Conservation (phyloP, 2,888 invertebrate species). For the Rhabditophanes sp. region DNA sequence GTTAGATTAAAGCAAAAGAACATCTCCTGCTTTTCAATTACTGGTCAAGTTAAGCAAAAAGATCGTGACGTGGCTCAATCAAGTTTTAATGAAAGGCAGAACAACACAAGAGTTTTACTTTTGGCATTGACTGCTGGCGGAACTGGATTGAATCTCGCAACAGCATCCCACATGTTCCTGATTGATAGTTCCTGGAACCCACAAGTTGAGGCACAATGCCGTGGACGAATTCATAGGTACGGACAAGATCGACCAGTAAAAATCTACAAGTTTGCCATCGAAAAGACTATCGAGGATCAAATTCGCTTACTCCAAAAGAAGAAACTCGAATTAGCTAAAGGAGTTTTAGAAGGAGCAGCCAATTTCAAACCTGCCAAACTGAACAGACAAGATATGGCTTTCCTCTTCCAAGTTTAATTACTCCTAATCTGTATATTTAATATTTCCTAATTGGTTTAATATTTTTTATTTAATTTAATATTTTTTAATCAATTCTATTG, state of each 20-base stretch:
- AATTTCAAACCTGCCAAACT: too few relatives aligned
- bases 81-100: slow-evolving; percentile 55
- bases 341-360: slow-evolving; percentile 39
- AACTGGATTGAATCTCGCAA: slow-evolving; percentile 76
- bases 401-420: too few relatives aligned
- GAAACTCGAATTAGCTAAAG: slow-evolving; percentile 59
- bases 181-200: slow-evolving; percentile 91
- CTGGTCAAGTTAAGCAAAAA: slow-evolving; percentile 55
- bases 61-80: too few relatives aligned
- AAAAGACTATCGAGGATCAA: slow-evolving; percentile 71
- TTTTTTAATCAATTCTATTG: too few relatives aligned
- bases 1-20: slow-evolving; percentile 50
- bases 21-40: slow-evolving; percentile 54
- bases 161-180: slow-evolving; percentile 77
- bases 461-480: too few relatives aligned
- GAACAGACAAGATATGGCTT: too few relatives aligned
- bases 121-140: slow-evolving; percentile 82
- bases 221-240: slow-evolving; percentile 76
- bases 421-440: too few relatives aligned
- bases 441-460: too few relatives aligned
- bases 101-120: slow-evolving; percentile 55
- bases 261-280: slow-evolving; percentile 70
- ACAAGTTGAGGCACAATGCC: slow-evolving; percentile 79
- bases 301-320: slow-evolving; percentile 64
- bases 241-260: slow-evolving; percentile 67